Percentiles rank a stretch among this genome's conserved stretches.
These are phyloP conservation scores for Thymelicus sylvestris DNA, from an alignment of 2,888 invertebrate species.

Conservation along the genomic window DNA sequence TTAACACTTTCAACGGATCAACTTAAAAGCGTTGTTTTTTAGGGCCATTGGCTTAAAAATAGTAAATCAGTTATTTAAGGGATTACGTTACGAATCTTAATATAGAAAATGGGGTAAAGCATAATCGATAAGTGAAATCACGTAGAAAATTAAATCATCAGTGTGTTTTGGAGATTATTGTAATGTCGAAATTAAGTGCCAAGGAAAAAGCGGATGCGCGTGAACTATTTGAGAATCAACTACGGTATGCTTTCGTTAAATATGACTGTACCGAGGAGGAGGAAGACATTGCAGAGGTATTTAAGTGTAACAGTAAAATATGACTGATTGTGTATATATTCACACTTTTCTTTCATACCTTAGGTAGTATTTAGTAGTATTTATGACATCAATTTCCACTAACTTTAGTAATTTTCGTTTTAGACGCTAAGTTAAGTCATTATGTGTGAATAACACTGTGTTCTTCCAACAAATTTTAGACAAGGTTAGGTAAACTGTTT, in stretches of 20 bases:
- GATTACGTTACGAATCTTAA: too few species aligned
- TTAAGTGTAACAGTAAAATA: not conserved
- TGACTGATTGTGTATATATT: not conserved
- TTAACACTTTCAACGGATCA: slow-evolving; percentile 60
- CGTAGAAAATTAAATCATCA: not conserved
- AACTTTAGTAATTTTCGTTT: not conserved
- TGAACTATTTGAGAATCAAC: slow-evolving; percentile 75
- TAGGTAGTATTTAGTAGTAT: too few species aligned
- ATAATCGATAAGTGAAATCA: not conserved
- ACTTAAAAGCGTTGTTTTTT: slow-evolving; percentile 8
- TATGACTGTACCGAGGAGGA: slow-evolving; percentile 70
- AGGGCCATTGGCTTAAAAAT: not conserved
- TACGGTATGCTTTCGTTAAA: slow-evolving; percentile 70
- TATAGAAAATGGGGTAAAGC: not conserved
- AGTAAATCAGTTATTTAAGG: too few species aligned
- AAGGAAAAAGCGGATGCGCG: slow-evolving; percentile 69
- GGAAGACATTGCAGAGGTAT: slow-evolving; percentile 73
- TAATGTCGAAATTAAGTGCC: slow-evolving; percentile 55
- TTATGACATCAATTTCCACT: not conserved
- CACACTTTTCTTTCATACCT: too few species aligned
- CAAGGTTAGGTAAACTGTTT: slow-evolving; percentile 2
- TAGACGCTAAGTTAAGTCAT: not conserved
- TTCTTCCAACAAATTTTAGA: not conserved
- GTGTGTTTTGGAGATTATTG: slow-evolving; percentile 3
- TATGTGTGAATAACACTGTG: not conserved